Percentiles rank a stretch among this genome's conserved stretches.
Evolutionary conservation across 2,888 invertebrate genomes (phyloP).

Genomic region (Caenorhabditis sp.): DNA sequence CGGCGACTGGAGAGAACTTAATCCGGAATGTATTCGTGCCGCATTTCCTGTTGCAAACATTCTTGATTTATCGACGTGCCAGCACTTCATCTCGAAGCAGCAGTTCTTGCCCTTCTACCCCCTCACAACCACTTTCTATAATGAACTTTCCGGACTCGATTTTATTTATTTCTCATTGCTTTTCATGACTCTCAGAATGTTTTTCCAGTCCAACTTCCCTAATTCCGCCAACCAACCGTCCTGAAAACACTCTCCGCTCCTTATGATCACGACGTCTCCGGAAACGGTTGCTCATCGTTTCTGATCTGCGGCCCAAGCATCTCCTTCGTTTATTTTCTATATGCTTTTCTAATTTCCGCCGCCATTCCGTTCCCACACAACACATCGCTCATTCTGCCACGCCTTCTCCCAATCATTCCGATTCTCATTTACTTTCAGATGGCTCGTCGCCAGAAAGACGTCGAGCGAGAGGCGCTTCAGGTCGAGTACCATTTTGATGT

Average conservation of each 20-base stretch:
- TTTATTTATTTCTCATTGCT: neutral
- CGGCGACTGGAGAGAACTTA: neutral
- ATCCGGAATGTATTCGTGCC: neutral
- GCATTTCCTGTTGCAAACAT: conserved; percentile 18
- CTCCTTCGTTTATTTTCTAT: neutral
- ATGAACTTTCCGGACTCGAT: conserved; percentile 32
- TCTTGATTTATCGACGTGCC: conserved; percentile 3
- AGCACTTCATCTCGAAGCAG: conserved; percentile 24
- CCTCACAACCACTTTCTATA: conserved; percentile 39
- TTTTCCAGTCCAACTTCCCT: no score
- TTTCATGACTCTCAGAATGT: no score
- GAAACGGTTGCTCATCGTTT: conserved; percentile 42
- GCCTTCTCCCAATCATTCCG: neutral
- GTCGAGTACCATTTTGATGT: conserved; percentile 42
- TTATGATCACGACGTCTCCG: conserved; percentile 12
- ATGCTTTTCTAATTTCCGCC: conserved; percentile 50
- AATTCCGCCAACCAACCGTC: neutral
- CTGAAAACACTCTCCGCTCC: neutral
- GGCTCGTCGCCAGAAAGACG: conserved; percentile 55
- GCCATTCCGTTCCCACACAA: neutral
- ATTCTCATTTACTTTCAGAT: conserved; percentile 22
- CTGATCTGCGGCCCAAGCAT: conserved; percentile 19
- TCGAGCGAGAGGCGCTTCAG: conserved; percentile 41
- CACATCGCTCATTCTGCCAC: conserved; percentile 11
- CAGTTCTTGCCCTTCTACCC: no score